Percentiles rank a stretch among this genome's conserved stretches.
Evolutionary conservation across 2,888 invertebrate species (phyloP).

Genomic region (Tigriopus californicus): DNA sequence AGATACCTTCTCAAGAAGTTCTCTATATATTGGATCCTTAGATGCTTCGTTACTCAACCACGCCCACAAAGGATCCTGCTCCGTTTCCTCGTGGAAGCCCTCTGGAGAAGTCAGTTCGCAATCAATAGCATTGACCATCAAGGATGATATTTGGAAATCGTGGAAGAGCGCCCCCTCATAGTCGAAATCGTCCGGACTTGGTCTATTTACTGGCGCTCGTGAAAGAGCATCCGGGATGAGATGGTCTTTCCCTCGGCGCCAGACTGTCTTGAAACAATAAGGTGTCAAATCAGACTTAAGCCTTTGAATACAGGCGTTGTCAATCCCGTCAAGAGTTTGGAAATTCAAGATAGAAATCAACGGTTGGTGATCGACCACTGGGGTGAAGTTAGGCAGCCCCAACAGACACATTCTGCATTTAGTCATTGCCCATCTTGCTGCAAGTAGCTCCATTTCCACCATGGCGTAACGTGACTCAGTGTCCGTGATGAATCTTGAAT

Average conservation of each 20-base stretch:
- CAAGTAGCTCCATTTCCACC: conserved; percentile 16
- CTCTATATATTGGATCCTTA: too few relatives aligned
- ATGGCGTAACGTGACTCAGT: conserved; percentile 16
- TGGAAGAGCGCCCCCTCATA: too few relatives aligned
- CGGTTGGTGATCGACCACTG: conserved; percentile 12
- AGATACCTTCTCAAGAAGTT: too few relatives aligned
- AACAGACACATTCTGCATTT: conserved; percentile 10
- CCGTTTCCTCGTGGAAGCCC: too few relatives aligned
- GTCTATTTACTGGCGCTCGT: not conserved
- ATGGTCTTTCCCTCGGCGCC: conserved; percentile 7
- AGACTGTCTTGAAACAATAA: not conserved
- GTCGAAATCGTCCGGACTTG: not conserved
- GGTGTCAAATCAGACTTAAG: not conserved
- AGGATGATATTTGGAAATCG: too few relatives aligned
- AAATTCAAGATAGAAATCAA: conserved; percentile 7
- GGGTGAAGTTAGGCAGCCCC: conserved; percentile 7
- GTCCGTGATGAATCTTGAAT: conserved; percentile 16
- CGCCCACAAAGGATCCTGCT: too few relatives aligned
- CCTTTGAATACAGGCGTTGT: conserved; percentile 13
- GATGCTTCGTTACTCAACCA: too few relatives aligned
- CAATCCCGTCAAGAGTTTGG: conserved; percentile 12
- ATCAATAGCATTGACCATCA: too few relatives aligned
- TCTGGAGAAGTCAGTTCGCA: too few relatives aligned
- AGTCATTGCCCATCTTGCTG: conserved; percentile 7
- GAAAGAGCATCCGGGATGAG: conserved; percentile 13